Evolutionary conservation across 2,113 vertebrate species (phyloP), one percentile per base, ranked within the genome.

Genomic region (Alligator mississippiensis): DNA sequence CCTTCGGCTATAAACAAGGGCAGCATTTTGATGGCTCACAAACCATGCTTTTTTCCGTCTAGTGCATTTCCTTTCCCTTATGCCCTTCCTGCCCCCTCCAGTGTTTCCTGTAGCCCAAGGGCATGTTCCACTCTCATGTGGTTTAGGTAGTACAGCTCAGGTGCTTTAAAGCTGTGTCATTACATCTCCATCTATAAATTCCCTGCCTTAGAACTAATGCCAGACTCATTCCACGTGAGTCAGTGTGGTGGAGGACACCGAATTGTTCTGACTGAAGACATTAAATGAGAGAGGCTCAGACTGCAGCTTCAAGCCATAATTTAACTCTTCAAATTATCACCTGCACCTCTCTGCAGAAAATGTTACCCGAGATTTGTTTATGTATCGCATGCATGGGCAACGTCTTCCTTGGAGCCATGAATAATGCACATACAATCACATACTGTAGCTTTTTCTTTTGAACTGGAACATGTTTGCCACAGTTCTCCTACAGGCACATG

Each of bases 181-280:
- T 68, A n/a, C 10, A 68, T 68, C n/a, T 28, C 64, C 8, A 34
- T 21, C 66, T 30, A 70, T 34, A 17, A 17, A 21, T 11, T 14
- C 18, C 68, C 61, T 10, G 0, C 10, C 24, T 24, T 57, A 34
- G 25, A 22, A 2, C 38, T 4, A 8, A 13, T 1, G 1, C 21
- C 0, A 0, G 57, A 19, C 66, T 70, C 9, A 70, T 21, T 30
- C 10, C 66, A 30, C n/a, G 21, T 34, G 64, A 27, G 47, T 47
- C 47, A 47, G 47, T 9, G 47, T 47, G 62, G n/a, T 25, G 27
- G 14, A 28, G 27, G 11, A 15, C 4, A 64, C n/a, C 66, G 18
- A 17, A 70, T 34, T 11, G 66, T 34, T 70, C n/a, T 5, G 8
- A 21, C 34, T 17, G 13, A 11, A 16, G 9, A 68, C 17, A 18